Percentiles rank a stretch among this genome's conserved stretches.
Evolutionary conservation across 2,797 vertebrate species (phyloP).

Genomic region (Lutjanus argentimaculatus): DNA sequence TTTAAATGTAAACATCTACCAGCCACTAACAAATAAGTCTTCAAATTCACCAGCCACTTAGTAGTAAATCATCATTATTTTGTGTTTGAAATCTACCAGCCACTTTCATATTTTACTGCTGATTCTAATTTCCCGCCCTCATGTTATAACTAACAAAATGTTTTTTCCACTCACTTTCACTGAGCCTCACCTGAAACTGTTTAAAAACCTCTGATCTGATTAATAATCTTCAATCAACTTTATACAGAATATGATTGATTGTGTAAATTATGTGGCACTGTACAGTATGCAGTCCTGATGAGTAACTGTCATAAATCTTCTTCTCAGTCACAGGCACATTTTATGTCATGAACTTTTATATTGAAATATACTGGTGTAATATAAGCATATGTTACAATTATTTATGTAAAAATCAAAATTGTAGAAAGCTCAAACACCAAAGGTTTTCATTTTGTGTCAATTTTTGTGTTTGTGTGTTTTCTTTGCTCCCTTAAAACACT

Average conservation of each 20-base stretch:
- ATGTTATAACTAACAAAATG: too few relatives aligned
- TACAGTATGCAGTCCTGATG: too few relatives aligned
- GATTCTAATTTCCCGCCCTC: too few relatives aligned
- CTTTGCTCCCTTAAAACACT: constrained; percentile 3
- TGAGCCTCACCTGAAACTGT: too few relatives aligned
- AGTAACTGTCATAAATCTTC: background rate
- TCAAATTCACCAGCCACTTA: too few relatives aligned
- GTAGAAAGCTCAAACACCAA: constrained; percentile 16
- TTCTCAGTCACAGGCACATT: background rate
- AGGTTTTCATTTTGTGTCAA: constrained; percentile 10
- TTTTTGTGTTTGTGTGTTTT: constrained; percentile 22
- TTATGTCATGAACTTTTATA: constrained; percentile 3
- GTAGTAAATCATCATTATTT: too few relatives aligned
- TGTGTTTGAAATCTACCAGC: too few relatives aligned
- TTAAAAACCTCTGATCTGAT: background rate
- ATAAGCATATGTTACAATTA: constrained; percentile 11
- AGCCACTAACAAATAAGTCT: too few relatives aligned
- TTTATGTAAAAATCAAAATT: constrained; percentile 36
- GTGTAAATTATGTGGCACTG: constrained; percentile 33
- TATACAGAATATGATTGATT: constrained; percentile 27
- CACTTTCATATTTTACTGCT: too few relatives aligned
- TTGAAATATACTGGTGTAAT: constrained; percentile 20
- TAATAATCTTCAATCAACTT: constrained; percentile 26
- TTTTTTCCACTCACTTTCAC: too few relatives aligned
- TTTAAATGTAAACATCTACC: too few relatives aligned